Base-by-base conservation (phyloP, 2,113 vertebrate species). In the Smithornis capensis region DNA sequence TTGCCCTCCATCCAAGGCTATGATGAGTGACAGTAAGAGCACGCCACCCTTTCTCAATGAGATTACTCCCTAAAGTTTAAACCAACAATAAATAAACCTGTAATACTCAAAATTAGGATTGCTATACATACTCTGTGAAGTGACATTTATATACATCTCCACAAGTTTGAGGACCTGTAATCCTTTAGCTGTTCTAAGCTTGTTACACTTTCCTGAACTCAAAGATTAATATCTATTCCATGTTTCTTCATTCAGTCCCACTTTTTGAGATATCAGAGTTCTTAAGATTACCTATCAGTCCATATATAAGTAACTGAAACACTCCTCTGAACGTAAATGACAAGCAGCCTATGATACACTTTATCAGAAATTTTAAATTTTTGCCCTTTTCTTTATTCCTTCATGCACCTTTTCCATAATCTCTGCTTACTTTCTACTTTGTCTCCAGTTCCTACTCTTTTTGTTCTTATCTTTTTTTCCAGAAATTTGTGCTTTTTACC, bases 11-110 rank as follows among this genome's bases (percentile, higher is more conserved):
- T 3, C 21, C 33, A 45, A 45, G 12, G 23, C 35, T 45, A 31
- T 7, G 4, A 8, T 2, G 25, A 77, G 59, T 1, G 4, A 59
- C 25, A 42, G 7, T 15, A 50, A 70, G n/a, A 45, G 24, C n/a
- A 24, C 16, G 38, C 7, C 0, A 0, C 7, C 35, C 28, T 47
- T 22, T 7, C 23, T 37, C 35, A 19, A 52, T 10, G 7, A 86
- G 27, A 5, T 12, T 80, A 53, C 31, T 76, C 25, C 31, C 67
- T 57, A 15, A 84, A 80, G 28, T 67, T 74, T 38, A 70, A 74
- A 45, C 3, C 28, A 90, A 67, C 35, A 67, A 24, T 37, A 88
- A 73, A 50, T 4, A 67, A 74, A 77, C 13, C 10, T 62, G 60
- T 62, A 45, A 57, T 50, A 67, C 0, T 73, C 28, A 71, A 37